Conservation (phyloP, 2,888 invertebrate species). For the Thyatira batis region DNA sequence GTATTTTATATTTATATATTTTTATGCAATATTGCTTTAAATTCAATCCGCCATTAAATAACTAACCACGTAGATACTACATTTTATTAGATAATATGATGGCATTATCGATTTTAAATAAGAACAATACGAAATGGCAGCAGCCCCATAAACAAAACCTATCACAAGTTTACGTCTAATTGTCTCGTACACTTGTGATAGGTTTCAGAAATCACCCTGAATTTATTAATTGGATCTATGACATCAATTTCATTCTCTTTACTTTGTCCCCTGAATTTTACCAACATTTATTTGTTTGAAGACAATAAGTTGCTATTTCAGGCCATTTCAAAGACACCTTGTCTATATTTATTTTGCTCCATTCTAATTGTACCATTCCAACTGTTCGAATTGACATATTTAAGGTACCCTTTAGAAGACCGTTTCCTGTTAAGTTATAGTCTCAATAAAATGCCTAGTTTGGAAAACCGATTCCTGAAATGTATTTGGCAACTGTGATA, state of each 20-base stretch:
- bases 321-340: background rate
- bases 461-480: background rate
- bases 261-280: background rate
- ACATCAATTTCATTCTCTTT: background rate
- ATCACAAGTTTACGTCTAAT: too few species aligned
- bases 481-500: background rate
- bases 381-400: background rate
- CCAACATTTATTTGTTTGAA: background rate
- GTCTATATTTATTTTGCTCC: background rate
- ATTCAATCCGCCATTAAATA: too few species aligned
- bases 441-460: background rate
- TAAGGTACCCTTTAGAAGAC: background rate
- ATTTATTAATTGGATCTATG: too few species aligned
- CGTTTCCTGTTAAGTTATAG: background rate
- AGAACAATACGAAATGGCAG: too few species aligned
- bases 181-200: too few species aligned
- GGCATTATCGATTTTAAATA: too few species aligned
- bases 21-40: too few species aligned
- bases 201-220: too few species aligned
- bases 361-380: background rate
- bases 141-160: too few species aligned
- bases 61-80: too few species aligned
- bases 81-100: too few species aligned
- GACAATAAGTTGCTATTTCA: background rate
- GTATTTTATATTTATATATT: too few species aligned